These are phyloP conservation scores for Pomacea canaliculata DNA, from an alignment of 2,888 invertebrate genomes.

Conservation along the genomic window DNA sequence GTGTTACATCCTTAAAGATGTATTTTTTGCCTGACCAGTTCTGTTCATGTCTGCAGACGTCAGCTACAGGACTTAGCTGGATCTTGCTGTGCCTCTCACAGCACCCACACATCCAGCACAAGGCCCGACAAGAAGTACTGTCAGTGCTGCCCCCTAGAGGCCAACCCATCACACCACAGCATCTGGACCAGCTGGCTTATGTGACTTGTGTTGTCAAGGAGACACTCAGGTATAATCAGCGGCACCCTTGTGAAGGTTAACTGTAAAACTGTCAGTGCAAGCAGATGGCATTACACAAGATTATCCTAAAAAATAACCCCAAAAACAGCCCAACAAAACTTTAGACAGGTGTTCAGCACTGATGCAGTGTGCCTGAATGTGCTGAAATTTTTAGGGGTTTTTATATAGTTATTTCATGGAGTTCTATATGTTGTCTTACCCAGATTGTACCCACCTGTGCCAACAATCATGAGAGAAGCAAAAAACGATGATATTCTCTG, in stretches of 20 bases:
- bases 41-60: not conserved
- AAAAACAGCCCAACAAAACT: too few species aligned
- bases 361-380: too few species aligned
- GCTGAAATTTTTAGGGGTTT: too few species aligned
- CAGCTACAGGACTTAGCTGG: not conserved
- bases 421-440: not conserved
- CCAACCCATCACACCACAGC: slow-evolving; percentile 1
- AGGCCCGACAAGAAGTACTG: not conserved
- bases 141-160: not conserved
- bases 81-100: not conserved
- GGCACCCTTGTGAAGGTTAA: too few species aligned
- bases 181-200: not conserved
- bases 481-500: not conserved
- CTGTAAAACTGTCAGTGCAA: too few species aligned
- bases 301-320: too few species aligned
- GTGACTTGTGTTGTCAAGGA: not conserved
- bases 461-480: not conserved
- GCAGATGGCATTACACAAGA: too few species aligned
- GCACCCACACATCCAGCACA: not conserved
- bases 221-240: not conserved
- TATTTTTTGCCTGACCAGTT: not conserved
- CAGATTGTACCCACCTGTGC: slow-evolving; percentile 5
- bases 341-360: too few species aligned
- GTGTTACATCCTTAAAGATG: too few species aligned
- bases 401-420: too few species aligned